Evolutionary conservation across 2,113 vertebrate species (phyloP), one percentile per base, ranked within the genome.

Genomic region (Procavia capensis): DNA sequence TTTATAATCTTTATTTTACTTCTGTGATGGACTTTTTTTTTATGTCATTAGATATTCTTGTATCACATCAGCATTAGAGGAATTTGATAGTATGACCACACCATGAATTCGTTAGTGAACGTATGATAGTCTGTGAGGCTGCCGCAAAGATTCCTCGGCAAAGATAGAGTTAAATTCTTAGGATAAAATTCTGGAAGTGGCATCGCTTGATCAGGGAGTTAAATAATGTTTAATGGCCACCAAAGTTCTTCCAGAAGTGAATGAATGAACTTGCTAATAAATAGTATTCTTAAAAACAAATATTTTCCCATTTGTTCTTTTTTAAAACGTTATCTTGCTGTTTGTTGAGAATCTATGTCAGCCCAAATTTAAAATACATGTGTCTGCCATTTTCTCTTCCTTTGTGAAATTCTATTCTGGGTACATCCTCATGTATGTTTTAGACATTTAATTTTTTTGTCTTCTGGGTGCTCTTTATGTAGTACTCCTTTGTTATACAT

Each of bases 1-100:
- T 86, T 81, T 81, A 2, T 25, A 90, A 92, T 70, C 91, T 75
- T 7, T 25, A 82, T 66, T 84, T 90, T 92, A 84, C 10, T 94
- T 84, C 50, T 64, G 19, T 9, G 90, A 59, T n/a, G 79, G 45
- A 61, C 10, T 57, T 59, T 59, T 85, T 76, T 83, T 13, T 57
- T 68, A 63, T 68, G 39, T 61, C 54, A 11, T 64, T 90, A 85
- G 59, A 74, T 59, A 88, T 45, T 81, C 13, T 82, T 93, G 4
- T 45, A 88, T 19, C 78, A 25, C 16, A 31, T 61, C 36, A 39
- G 6, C 45, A 68, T 76, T 76, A 92, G 82, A 92, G 47, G 20
- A 88, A 92, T 79, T 72, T 24, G 92, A n/a, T 24, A 92, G 34
- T 50, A 25, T 25, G 25, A 11, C 20, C 66, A 47, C 29, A 47